These are phyloP conservation scores for Hylyphantes graminicola DNA, from an alignment of 1,140 invertebrate species.

Conservation along the genomic window DNA sequence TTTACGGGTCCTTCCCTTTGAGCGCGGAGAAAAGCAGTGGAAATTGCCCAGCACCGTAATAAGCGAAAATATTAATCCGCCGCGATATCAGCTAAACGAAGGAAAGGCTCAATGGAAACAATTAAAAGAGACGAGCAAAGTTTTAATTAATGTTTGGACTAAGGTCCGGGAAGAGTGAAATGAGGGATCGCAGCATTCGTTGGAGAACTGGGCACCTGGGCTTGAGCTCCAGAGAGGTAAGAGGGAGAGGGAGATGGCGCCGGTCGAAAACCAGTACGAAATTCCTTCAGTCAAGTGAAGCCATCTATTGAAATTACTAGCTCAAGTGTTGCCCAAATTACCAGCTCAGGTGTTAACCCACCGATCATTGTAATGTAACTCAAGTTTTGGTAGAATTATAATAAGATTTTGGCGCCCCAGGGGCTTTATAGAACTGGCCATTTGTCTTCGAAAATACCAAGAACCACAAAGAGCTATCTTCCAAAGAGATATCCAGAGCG, in stretches of 20 bases:
- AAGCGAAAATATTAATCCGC: constrained; percentile 55
- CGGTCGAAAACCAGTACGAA: no score
- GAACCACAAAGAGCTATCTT: no score
- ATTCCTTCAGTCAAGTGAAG: not conserved
- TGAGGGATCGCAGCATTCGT: constrained; percentile 12
- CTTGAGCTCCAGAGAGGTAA: not conserved
- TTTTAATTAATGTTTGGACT: constrained; percentile 60
- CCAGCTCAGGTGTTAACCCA: no score
- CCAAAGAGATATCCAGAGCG: no score
- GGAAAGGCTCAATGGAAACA: constrained; percentile 48
- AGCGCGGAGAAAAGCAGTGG: not conserved
- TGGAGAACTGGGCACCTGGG: not conserved
- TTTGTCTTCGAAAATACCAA: no score
- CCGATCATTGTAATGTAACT: no score
- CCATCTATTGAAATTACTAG: no score
- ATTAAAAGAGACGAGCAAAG: constrained; percentile 54
- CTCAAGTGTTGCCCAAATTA: no score
- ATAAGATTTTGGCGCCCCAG: no score
- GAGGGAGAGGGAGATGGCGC: not conserved
- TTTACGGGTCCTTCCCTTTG: constrained; percentile 20
- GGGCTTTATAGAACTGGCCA: no score
- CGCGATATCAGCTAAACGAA: constrained; percentile 39
- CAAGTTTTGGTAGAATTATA: no score
- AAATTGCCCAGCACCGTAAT: constrained; percentile 43
- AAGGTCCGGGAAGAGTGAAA: constrained; percentile 28